A percentile compares a stretch with the other conserved stretches of the same genome.
These are phyloP conservation scores for Julus scandinavius DNA, from an alignment of 2,888 invertebrate species.

Conservation along the genomic window DNA sequence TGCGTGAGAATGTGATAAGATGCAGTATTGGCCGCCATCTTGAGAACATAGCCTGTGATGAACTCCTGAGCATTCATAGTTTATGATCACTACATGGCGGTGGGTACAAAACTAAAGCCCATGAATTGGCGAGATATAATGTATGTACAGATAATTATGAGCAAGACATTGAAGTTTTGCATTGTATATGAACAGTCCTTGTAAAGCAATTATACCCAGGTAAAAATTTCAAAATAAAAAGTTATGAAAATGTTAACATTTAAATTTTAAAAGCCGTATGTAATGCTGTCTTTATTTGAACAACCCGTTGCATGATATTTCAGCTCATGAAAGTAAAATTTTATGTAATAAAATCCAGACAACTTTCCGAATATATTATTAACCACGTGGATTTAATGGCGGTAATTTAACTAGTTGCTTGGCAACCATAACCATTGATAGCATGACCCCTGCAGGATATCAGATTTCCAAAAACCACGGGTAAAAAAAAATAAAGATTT, in stretches of 20 bases:
- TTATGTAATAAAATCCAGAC: neutral
- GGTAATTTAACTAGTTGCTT: neutral
- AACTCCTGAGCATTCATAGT: neutral
- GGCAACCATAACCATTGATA: neutral
- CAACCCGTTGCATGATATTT: neutral
- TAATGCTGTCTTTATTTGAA: neutral
- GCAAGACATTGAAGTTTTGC: neutral
- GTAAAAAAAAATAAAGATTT: neutral
- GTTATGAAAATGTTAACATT: neutral
- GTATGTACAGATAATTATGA: neutral
- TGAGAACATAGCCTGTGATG: neutral
- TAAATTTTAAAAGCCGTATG: neutral
- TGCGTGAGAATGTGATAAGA: neutral
- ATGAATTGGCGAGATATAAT: neutral
- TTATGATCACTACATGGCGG: neutral
- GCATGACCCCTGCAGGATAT: neutral
- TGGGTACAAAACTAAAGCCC: neutral
- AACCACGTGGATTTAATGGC: neutral
- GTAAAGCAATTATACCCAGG: neutral
- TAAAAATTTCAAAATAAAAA: neutral
- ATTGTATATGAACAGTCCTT: conserved; percentile 14
- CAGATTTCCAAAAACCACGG: neutral
- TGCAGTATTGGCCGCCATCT: neutral
- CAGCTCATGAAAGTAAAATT: neutral
- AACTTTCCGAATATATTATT: neutral